Evolutionary conservation across 2,888 invertebrate genomes (phyloP), one percentile per base, ranked within the genome.

Genomic region (Bhutanitis thaidina): DNA sequence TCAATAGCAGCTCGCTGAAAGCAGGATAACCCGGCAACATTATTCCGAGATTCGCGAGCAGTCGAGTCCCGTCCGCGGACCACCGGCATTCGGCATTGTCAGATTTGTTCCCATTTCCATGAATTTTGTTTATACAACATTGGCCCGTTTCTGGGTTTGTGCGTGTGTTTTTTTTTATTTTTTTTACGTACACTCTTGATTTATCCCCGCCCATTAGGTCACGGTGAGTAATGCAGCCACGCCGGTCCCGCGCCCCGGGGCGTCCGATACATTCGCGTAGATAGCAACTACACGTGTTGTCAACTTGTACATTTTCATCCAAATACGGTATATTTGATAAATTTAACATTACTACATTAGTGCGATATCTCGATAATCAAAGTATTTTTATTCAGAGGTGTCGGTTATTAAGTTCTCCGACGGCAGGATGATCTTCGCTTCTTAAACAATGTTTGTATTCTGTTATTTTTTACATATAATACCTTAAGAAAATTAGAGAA

Each of bases 281-380:
- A 88, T 88, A 88, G 73, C 80, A 65, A 71, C 74, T 82, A 88
- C 88, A 88, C 81, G 75, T 88, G 88, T 88, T 88, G 85, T 87
- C 88, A 85, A 85, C 83, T 88, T 87, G 88, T 88, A 87, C 75
- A 81, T 83, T 86, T 87, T 86, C 84, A 85, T 86, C 82, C 84
- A 76, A 88, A 86, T 85, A 82, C 69, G 71, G 65, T 75, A 77
- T 73, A 75, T 83, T 80, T 83, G 80, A 85, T 84, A 83, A 82
- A 84, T 84, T 81, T 74, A 64, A 80, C 80, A 77, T 80, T 79
- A 77, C 74, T 71, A 79, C 71, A 85, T 85, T 82, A 82, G 77
- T 81, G 74, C 79, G 77, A 77, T 79, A 82, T 78, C 72, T 69
- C 74, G 80, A 80, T 83, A 79, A 80, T 80, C 77, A 80, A 72